These are phyloP conservation scores for Pherbina coryleti DNA, from an alignment of 2,888 invertebrate genomes.

Conservation along the genomic window DNA sequence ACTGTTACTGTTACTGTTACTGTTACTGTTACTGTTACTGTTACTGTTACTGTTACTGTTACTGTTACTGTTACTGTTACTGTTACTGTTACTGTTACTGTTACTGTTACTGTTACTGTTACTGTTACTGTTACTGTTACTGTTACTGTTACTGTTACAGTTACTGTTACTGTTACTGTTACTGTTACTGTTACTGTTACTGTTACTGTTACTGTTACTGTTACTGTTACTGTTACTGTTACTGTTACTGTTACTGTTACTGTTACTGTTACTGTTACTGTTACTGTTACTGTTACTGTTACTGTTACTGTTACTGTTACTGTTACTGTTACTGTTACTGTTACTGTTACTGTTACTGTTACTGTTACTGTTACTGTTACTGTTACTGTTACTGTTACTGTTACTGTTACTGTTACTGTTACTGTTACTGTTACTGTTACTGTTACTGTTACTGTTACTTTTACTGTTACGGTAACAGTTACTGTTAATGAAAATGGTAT, in stretches of 20 bases:
- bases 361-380: not conserved
- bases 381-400: not conserved
- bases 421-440: not conserved
- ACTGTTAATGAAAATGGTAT: not conserved
- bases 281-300: not conserved
- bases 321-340: not conserved
- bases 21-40: no score
- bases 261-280: not conserved
- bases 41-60: not conserved
- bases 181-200: not conserved
- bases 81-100: not conserved
- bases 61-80: not conserved
- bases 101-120: not conserved
- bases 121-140: not conserved
- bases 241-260: not conserved
- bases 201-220: not conserved
- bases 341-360: not conserved
- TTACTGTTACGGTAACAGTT: not conserved
- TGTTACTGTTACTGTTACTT: not conserved
- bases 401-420: not conserved
- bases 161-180: not conserved
- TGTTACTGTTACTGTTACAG: not conserved
- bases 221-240: not conserved
- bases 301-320: not conserved
- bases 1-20: no score